Percentiles rank a stretch among this genome's conserved stretches.
phyloP scores from a whole-genome alignment of 2,797 vertebrate genomes.

The Rhincodon typus region DNA sequence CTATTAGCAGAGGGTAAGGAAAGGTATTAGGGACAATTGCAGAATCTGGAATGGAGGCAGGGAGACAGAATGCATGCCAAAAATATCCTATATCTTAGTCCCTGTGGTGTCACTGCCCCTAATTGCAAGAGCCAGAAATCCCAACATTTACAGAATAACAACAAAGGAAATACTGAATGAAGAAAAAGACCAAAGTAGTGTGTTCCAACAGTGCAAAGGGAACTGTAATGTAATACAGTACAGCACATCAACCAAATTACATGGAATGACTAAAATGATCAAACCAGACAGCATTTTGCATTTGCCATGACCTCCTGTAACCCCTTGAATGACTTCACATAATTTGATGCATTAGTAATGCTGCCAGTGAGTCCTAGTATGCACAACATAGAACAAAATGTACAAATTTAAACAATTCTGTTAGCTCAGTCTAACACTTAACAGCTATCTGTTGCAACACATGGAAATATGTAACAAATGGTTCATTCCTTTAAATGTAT shows the following conservation, averaged over 20 bases:
- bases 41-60: not conserved
- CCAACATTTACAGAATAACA: not conserved
- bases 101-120: not conserved
- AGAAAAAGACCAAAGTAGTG: too few relatives aligned
- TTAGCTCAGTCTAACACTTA: not conserved
- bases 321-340: not conserved
- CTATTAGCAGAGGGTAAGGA: too few relatives aligned
- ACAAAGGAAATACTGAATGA: too few relatives aligned
- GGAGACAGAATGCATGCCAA: not conserved
- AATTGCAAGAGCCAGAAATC: not conserved
- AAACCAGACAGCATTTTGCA: not conserved
- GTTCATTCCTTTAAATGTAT: not conserved
- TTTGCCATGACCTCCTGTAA: not conserved
- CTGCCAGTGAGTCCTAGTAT: not conserved
- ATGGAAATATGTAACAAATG: not conserved
- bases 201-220: too few relatives aligned
- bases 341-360: not conserved
- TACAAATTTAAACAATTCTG: not conserved
- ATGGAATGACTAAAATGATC: not conserved
- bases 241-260: not conserved
- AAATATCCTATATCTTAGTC: not conserved
- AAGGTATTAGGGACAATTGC: not conserved
- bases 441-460: not conserved
- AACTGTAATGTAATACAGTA: not conserved
- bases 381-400: not conserved